Evolutionary conservation across 1,140 invertebrate genomes (phyloP).

Genomic region (Dendrolimus punctatus): DNA sequence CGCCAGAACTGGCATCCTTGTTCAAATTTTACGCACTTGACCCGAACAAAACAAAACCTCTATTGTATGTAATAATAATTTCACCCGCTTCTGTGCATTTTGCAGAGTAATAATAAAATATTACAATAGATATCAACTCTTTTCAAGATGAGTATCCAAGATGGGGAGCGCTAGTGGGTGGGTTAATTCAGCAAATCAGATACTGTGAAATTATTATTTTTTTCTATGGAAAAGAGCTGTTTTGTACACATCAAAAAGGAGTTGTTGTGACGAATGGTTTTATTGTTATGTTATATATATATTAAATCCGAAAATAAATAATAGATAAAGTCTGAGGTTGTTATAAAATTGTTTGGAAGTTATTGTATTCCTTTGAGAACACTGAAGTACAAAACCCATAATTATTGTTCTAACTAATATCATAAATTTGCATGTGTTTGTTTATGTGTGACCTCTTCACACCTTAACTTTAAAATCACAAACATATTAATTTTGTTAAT

Average conservation of each 20-base stretch:
- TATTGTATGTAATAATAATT: slow-evolving; percentile 67
- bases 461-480: too few relatives aligned
- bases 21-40: slow-evolving; percentile 58
- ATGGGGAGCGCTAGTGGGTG: slow-evolving; percentile 52
- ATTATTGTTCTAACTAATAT: too few relatives aligned
- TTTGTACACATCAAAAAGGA: slow-evolving; percentile 20
- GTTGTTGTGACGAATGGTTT: slow-evolving; percentile 10
- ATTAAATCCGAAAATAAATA: background rate
- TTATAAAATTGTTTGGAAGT: too few relatives aligned
- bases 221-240: slow-evolving; percentile 40
- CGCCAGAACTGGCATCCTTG: slow-evolving; percentile 41
- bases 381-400: too few relatives aligned
- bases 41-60: slow-evolving; percentile 55
- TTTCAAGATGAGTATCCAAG: slow-evolving; percentile 65
- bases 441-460: too few relatives aligned
- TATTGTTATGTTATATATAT: slow-evolving; percentile 12
- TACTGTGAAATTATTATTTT: slow-evolving; percentile 43
- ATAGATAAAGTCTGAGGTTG: too few relatives aligned
- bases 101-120: slow-evolving; percentile 67
- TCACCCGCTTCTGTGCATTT: slow-evolving; percentile 60
- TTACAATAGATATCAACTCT: slow-evolving; percentile 68
- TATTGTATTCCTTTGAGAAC: too few relatives aligned
- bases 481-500: too few relatives aligned
- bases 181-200: slow-evolving; percentile 61
- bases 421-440: too few relatives aligned